Evolutionary conservation across 2,113 vertebrate genomes (phyloP), one percentile per base, ranked within the genome.

Genomic region (Coptodon rendalli): DNA sequence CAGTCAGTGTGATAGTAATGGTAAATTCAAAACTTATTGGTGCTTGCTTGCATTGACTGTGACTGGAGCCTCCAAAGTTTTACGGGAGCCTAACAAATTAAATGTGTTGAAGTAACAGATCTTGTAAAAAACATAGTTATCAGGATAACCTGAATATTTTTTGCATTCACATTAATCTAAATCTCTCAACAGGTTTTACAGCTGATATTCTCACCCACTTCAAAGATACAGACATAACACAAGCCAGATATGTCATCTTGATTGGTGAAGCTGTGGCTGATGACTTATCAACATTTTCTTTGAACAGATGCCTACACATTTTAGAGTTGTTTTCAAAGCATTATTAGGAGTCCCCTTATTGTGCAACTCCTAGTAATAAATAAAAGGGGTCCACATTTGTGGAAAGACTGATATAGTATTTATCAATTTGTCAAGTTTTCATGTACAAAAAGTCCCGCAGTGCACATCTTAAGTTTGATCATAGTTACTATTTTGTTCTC

Each of bases 1-100:
- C 40, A 50, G 82, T 86, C 80, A 82, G 89, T 85, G 78, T 90
- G 86, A 92, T 93, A 81, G 83, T 43, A 82, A 94, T 90, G n/a
- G 31, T 82, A 56, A 87, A 61, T 85, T 27, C 40, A 89, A 87
- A 78, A 52, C 45, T 12, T 34, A 78, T 52, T 78, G 73, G 6
- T 8, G 73, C 14, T 78, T 78, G 73, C 45, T 52, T 29, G 43
- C 73, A 50, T n/a, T 78, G 10, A n/a, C 27, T 52, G 6, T 31
- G 45, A 52, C 73, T 52, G 17, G 7, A 78, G 43, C 29, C 73
- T 50, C 16, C 71, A 8, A 12, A 79, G n/a, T 43, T 71, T 17
- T 5, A 17, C n/a, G 3, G 13, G 48, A 17, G 11, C 29, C 27
- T 80, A 5, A 9, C 56, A 22, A 5, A 29, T 82, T 3, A 57